Evolutionary conservation across 1,140 invertebrate genomes (phyloP).

Genomic region (Nebria ingens): DNA sequence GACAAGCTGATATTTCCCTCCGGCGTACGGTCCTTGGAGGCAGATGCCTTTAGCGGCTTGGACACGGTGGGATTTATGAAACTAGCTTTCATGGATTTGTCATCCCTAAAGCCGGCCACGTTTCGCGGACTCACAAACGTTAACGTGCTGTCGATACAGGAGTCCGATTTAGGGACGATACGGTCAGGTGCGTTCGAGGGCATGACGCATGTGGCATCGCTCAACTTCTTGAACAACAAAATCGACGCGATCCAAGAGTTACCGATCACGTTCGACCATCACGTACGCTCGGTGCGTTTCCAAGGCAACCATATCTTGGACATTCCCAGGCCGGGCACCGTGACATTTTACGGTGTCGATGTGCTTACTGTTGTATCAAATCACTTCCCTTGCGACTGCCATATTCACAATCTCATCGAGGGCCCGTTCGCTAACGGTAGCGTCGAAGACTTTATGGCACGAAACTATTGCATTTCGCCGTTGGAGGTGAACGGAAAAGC

Average conservation of each 20-base stretch:
- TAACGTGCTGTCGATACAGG: constrained; percentile 59
- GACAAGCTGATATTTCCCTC: constrained; percentile 63
- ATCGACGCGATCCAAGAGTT: constrained; percentile 68
- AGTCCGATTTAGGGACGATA: constrained; percentile 67
- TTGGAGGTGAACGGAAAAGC: constrained; percentile 65
- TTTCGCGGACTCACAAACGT: constrained; percentile 67
- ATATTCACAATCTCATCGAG: constrained; percentile 59
- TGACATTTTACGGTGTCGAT: constrained; percentile 54
- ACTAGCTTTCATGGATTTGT: constrained; percentile 70
- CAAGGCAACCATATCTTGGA: constrained; percentile 73
- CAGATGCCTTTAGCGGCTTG: constrained; percentile 68
- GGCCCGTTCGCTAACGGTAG: constrained; percentile 59
- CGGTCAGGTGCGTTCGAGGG: constrained; percentile 61
- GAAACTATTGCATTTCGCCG: constrained; percentile 75
- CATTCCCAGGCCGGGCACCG: constrained; percentile 51
- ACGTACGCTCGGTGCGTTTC: constrained; percentile 55
- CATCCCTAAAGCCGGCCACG: constrained; percentile 53
- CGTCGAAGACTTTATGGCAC: constrained; percentile 52
- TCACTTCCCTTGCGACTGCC: constrained; percentile 77
- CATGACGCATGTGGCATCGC: constrained; percentile 49
- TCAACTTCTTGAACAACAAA: constrained; percentile 73
- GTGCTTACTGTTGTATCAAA: constrained; percentile 58
- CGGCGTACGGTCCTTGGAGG: constrained; percentile 60
- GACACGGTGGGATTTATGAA: constrained; percentile 66
- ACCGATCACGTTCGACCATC: constrained; percentile 52